Evolutionary conservation across 2,888 invertebrate genomes (phyloP).

Genomic region (Calephelis perditalis): DNA sequence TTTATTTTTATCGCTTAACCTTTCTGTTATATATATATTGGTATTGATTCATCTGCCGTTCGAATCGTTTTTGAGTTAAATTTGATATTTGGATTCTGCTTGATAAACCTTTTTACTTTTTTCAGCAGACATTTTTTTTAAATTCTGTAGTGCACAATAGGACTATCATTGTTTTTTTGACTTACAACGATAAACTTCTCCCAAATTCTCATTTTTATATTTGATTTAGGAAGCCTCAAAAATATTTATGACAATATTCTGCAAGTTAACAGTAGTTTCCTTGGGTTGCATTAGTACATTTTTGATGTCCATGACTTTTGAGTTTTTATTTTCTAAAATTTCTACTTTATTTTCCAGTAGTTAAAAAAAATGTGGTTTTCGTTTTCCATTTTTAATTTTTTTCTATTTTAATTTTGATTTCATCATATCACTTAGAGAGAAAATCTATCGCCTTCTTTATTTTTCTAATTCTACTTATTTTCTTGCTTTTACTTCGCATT

Average conservation of each 20-base stretch:
- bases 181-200: background rate
- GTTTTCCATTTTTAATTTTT: background rate
- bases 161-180: background rate
- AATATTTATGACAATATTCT: background rate
- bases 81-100: background rate
- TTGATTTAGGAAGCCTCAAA: background rate
- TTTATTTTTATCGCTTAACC: background rate
- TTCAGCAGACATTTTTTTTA: background rate
- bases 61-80: background rate
- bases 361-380: background rate
- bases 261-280: background rate
- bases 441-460: background rate
- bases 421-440: background rate
- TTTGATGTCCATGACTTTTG: background rate
- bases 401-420: background rate
- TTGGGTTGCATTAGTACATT: background rate
- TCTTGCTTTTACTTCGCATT: background rate
- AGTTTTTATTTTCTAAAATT: background rate
- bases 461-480: too few relatives aligned
- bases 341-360: background rate
- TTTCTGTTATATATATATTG: background rate
- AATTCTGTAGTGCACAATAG: background rate
- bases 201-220: background rate
- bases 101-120: background rate
- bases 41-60: background rate